Percentiles rank a stretch among this genome's conserved stretches.
phyloP scores from a whole-genome alignment of 2,888 invertebrate genomes.

The Zhuqinia jingwanae region DNA sequence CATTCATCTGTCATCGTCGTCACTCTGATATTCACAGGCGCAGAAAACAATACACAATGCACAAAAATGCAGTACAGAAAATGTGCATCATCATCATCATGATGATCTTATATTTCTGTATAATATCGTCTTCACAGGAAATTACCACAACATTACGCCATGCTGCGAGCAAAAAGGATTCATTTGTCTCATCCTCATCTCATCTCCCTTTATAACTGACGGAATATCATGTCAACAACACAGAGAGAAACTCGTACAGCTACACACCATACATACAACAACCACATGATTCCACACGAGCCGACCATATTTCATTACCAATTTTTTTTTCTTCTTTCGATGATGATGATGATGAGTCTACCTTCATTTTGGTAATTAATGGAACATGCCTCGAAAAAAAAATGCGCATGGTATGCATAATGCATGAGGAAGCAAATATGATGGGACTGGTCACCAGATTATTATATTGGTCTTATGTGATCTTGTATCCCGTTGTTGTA shows the following conservation, averaged over 20 bases:
- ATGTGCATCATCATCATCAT: neutral
- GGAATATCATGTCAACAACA: slow-evolving; percentile 8
- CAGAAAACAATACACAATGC: neutral
- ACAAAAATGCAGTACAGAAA: neutral
- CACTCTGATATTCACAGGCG: neutral
- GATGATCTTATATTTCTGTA: no score
- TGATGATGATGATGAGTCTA: slow-evolving; percentile 5
- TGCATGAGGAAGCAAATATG: slow-evolving; percentile 5
- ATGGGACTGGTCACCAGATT: no score
- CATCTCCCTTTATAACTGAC: no score
- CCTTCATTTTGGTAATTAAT: slow-evolving; percentile 45
- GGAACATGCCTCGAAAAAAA: slow-evolving; percentile 42
- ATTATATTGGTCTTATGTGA: no score
- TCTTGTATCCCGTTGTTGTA: no score
- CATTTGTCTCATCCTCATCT: slow-evolving; percentile 26
- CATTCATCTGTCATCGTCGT: slow-evolving; percentile 49
- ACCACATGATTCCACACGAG: slow-evolving; percentile 33
- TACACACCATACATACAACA: slow-evolving; percentile 3
- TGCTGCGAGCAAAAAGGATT: slow-evolving; percentile 5
- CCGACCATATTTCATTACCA: slow-evolving; percentile 29
- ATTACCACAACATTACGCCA: neutral
- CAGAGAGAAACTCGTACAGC: neutral
- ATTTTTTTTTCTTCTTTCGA: neutral
- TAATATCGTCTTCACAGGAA: neutral
- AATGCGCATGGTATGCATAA: slow-evolving; percentile 33